Evolutionary conservation across 2,113 vertebrate genomes (phyloP).

Genomic region (Tragelaphus scriptus): DNA sequence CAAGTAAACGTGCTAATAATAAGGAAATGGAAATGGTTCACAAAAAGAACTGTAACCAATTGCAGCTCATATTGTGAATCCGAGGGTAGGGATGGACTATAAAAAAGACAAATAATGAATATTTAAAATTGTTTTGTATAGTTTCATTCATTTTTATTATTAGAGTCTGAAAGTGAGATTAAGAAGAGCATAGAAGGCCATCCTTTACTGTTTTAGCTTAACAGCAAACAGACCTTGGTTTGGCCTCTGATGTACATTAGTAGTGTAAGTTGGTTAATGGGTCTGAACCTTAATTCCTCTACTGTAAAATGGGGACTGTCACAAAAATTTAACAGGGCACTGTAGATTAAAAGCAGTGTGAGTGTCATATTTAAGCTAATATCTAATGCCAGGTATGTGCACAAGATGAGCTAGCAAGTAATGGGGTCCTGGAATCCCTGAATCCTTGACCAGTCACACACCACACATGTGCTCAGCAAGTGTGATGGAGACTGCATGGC

Average conservation of each 20-base stretch:
- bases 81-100: background rate
- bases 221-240: background rate
- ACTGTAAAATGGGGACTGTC: background rate
- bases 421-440: background rate
- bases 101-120: background rate
- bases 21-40: background rate
- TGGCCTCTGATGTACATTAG: background rate
- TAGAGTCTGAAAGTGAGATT: background rate
- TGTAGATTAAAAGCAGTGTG: background rate
- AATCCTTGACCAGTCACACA: background rate
- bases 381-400: background rate
- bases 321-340: background rate
- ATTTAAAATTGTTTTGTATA: background rate
- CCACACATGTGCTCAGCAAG: background rate
- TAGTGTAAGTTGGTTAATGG: background rate
- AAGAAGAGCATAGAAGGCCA: background rate
- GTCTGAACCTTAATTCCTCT: background rate
- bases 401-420: background rate
- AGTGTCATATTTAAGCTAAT: background rate
- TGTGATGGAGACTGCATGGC: background rate
- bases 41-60: background rate
- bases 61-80: background rate
- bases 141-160: background rate
- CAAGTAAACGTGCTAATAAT: background rate
- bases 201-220: background rate